Evolutionary conservation across 2,113 vertebrate genomes (phyloP).

Genomic region (Phyllostomus discolor): DNA sequence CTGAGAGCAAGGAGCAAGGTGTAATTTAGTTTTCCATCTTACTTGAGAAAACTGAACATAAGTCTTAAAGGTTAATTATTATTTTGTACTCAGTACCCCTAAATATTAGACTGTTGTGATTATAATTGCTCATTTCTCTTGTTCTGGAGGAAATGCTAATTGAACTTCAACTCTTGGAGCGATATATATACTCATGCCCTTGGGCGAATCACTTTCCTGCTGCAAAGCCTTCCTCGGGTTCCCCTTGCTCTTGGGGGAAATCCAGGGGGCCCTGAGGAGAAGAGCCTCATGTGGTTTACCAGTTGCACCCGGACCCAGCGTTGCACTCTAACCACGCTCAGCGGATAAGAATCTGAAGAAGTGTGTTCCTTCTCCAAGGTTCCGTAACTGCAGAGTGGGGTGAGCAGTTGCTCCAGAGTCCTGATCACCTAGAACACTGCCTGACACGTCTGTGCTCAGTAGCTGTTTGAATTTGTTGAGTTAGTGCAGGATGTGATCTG

Average conservation of each 20-base stretch:
- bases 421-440: not conserved
- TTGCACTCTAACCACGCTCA: not conserved
- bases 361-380: not conserved
- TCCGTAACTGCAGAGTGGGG: not conserved
- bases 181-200: not conserved
- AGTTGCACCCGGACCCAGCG: not conserved
- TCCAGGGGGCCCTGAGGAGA: not conserved
- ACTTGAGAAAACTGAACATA: not conserved
- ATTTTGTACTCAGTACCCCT: not conserved
- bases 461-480: not conserved
- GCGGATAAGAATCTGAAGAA: not conserved
- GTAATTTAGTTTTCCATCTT: constrained; percentile 13
- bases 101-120: not conserved
- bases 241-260: not conserved
- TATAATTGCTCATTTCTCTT: not conserved
- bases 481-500: not conserved
- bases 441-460: not conserved
- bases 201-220: not conserved
- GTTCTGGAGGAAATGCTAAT: not conserved
- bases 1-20: not conserved
- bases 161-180: not conserved
- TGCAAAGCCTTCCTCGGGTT: not conserved
- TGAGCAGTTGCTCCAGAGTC: not conserved
- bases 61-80: constrained; percentile 2
- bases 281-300: not conserved